phyloP scores from a whole-genome alignment of 1,140 invertebrate genomes.

The Drosophila erecta region DNA sequence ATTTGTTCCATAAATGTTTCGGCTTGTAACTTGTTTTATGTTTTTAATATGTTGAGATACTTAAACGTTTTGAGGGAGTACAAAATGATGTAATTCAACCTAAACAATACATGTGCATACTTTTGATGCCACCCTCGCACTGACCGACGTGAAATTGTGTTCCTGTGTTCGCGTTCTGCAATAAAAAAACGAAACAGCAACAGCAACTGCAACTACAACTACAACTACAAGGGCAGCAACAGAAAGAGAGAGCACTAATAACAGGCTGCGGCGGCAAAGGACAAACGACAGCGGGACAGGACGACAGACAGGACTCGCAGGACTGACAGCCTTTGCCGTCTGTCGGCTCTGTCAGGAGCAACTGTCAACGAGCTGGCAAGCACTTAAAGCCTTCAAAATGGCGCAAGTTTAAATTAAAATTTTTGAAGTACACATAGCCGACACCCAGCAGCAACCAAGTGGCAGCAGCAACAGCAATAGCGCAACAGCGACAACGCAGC shows the following conservation, averaged over 20 bases:
- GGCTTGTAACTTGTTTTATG: too few relatives aligned
- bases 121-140: constrained; percentile 9
- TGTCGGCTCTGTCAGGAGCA: constrained; percentile 67
- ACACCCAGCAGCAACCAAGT: constrained; percentile 60
- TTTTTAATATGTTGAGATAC: too few relatives aligned
- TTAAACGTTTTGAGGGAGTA: too few relatives aligned
- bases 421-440: constrained; percentile 73
- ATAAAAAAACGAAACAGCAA: constrained; percentile 66
- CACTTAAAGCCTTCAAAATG: constrained; percentile 83
- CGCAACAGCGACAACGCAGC: constrained; percentile 25
- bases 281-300: constrained; percentile 34
- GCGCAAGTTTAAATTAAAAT: constrained; percentile 84
- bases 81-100: too few relatives aligned
- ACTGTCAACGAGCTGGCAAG: constrained; percentile 83
- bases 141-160: constrained; percentile 64
- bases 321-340: constrained; percentile 49
- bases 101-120: background rate
- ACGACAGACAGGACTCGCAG: constrained; percentile 22
- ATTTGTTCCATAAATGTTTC: too few relatives aligned
- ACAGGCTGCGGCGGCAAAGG: constrained; percentile 60
- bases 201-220: constrained; percentile 36
- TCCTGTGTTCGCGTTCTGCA: constrained; percentile 62
- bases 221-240: constrained; percentile 13
- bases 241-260: constrained; percentile 60
- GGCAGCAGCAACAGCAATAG: constrained; percentile 22